phyloP scores from a whole-genome alignment of 2,113 vertebrate genomes.

The Oophaga pumilio region DNA sequence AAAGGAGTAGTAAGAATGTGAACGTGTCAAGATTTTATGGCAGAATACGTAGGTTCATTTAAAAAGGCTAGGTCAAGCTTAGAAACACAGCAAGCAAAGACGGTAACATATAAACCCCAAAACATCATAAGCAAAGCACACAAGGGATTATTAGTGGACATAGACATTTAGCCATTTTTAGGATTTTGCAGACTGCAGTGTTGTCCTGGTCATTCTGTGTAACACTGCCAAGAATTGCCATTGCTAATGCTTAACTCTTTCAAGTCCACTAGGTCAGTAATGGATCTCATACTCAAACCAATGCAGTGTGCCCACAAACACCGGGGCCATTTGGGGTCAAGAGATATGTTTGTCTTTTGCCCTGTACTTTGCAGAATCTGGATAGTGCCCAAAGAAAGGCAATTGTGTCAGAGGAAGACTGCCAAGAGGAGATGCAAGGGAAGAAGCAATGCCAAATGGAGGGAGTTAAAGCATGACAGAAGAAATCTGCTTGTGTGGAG shows the following conservation, averaged over 20 bases:
- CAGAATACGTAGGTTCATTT: neutral
- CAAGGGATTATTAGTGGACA: neutral
- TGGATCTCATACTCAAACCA: neutral
- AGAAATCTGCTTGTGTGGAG: neutral
- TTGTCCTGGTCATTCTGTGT: neutral
- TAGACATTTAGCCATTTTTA: neutral
- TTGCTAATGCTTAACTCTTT: conserved; percentile 11
- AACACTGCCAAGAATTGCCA: neutral
- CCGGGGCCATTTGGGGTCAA: neutral
- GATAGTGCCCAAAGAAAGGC: neutral
- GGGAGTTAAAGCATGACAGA: neutral
- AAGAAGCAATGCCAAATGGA: neutral
- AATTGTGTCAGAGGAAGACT: conserved; percentile 12
- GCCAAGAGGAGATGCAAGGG: conserved; percentile 16
- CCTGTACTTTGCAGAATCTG: neutral
- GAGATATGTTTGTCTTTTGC: neutral
- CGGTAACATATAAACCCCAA: neutral
- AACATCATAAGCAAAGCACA: neutral
- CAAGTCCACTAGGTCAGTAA: neutral
- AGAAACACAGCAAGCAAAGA: neutral
- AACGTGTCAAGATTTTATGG: neutral
- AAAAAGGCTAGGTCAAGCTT: neutral
- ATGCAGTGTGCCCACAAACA: neutral
- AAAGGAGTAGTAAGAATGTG: neutral
- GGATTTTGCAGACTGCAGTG: neutral